Evolutionary conservation across 2,797 vertebrate genomes (phyloP).

Genomic region (Acipenser oxyrinchus): DNA sequence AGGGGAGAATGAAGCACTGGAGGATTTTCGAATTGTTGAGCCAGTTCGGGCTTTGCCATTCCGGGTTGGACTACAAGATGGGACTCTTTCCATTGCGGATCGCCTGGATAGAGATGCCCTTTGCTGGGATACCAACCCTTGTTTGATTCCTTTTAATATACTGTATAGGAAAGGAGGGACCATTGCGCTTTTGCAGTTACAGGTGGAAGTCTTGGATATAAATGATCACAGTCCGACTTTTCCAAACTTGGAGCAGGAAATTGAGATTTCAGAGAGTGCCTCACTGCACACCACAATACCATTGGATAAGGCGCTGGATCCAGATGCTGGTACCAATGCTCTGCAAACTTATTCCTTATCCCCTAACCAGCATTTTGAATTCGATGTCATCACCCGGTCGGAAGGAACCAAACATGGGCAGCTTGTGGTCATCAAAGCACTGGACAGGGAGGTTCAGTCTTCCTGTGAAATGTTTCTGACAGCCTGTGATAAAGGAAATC

Average conservation of each 20-base stretch:
- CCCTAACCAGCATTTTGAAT: conserved; percentile 71
- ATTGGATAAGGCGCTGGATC: conserved; percentile 76
- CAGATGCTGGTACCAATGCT: conserved; percentile 66
- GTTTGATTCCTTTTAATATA: conserved; percentile 75
- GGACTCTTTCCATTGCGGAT: conserved; percentile 65
- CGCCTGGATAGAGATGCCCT: conserved; percentile 79
- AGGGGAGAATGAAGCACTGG: conserved; percentile 39
- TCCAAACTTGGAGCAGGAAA: conserved; percentile 64
- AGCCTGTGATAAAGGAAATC: conserved; percentile 77
- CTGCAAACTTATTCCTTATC: conserved; percentile 73
- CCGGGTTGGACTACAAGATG: conserved; percentile 55
- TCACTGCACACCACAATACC: conserved; percentile 74
- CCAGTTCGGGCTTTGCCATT: conserved; percentile 68
- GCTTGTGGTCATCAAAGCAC: conserved; percentile 75
- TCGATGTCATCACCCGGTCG: conserved; percentile 64
- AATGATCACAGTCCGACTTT: conserved; percentile 83
- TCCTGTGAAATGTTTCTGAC: conserved; percentile 68
- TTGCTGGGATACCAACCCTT: conserved; percentile 68
- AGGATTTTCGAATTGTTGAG: conserved; percentile 77
- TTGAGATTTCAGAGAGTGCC: conserved; percentile 83
- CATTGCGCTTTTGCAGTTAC: conserved; percentile 71
- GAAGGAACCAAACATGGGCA: conserved; percentile 73
- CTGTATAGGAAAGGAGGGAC: conserved; percentile 61
- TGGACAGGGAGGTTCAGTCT: conserved; percentile 76
- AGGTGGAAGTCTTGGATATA: conserved; percentile 76